Percentiles rank a stretch among this genome's conserved stretches.
phyloP scores from a whole-genome alignment of 2,888 invertebrate species.

The Xiphydria camelus region DNA sequence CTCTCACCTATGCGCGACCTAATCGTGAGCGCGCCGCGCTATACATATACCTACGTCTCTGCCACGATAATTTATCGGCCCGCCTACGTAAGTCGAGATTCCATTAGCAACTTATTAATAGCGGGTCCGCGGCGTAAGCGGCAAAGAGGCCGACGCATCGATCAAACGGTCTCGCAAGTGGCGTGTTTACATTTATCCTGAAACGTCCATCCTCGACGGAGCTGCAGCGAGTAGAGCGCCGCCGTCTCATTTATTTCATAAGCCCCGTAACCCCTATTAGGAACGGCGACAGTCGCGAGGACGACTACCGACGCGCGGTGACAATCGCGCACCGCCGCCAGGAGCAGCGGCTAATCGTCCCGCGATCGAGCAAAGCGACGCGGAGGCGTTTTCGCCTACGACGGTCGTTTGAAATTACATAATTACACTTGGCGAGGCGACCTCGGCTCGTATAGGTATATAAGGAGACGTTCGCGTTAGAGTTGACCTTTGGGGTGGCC shows the following conservation, averaged over 20 bases:
- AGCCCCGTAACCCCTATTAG: too few relatives aligned
- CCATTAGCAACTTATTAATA: constrained; percentile 51
- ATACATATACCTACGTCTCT: constrained; percentile 21
- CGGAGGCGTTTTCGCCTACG: too few relatives aligned
- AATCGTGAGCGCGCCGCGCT: constrained; percentile 1
- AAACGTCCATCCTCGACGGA: constrained; percentile 17
- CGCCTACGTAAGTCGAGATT: constrained; percentile 44
- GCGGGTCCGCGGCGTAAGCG: constrained; percentile 14
- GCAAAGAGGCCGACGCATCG: constrained; percentile 20
- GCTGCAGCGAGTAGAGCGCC: constrained; percentile 3
- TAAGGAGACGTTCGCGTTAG: too few relatives aligned
- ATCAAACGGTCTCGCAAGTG: constrained; percentile 13
- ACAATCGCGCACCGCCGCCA: too few relatives aligned
- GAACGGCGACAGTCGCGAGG: not conserved
- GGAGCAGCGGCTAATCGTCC: too few relatives aligned
- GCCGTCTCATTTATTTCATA: too few relatives aligned
- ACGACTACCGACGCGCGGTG: too few relatives aligned
- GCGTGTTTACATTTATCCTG: constrained; percentile 23
- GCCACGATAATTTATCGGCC: constrained; percentile 42
- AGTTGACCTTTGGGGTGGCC: too few relatives aligned
- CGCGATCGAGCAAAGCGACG: too few relatives aligned
- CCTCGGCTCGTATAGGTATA: too few relatives aligned
- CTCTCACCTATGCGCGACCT: constrained; percentile 12
- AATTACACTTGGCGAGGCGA: too few relatives aligned
- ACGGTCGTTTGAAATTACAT: too few relatives aligned